Base-by-base conservation (phyloP, 1,140 invertebrate genomes). In the Drosophila ambigua region DNA sequence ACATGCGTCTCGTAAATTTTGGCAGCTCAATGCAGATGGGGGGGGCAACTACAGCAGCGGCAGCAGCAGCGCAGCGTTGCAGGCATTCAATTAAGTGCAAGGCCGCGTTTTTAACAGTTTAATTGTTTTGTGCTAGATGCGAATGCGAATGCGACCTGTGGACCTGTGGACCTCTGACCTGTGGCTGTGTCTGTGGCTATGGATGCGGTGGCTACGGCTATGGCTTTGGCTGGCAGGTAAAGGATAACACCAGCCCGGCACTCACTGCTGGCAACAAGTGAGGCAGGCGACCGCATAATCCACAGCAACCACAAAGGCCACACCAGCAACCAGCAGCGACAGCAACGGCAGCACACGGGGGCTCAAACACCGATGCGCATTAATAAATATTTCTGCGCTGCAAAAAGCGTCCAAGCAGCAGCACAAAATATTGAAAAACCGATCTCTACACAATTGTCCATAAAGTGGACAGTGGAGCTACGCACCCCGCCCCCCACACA, bases 241-340 rank as follows among this genome's bases (percentile, higher is more conserved):
- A 2, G 28, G 23, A 4, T 20, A 20, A 3, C 23, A 24, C 16
- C 46, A 35, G 50, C n/a, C 43, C 20, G 23, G 31, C 9, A 4
- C 35, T 2, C 35, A 24, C 23, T 24, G 23, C 11, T 13, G 11
- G 81, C 81, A 85, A 87, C 81, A 85, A 87, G 81, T 85, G 82
- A 74, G 69, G 72, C 74, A 67, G 69, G 72, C 74, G 64, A 85
- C 81, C 81, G 82, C 81, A 85, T 85, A 85, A 85, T 85, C 82
- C 82, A 77, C 82, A 85, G 64, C 50, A 73, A 85, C 81, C 81
- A 64, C 81, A 84, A 85, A 81, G 82, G 82, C 83, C 82, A 81
- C 77, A 77, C 73, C 60, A 39, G 24, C 50, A 6, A 7, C 26
- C 26, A 31, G 8, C 26, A 28, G 5, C 26, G 6, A 26, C 26